Evolutionary conservation across 2,113 vertebrate species (phyloP), one percentile per base, ranked within the genome.

Genomic region (Phainopepla nitens): DNA sequence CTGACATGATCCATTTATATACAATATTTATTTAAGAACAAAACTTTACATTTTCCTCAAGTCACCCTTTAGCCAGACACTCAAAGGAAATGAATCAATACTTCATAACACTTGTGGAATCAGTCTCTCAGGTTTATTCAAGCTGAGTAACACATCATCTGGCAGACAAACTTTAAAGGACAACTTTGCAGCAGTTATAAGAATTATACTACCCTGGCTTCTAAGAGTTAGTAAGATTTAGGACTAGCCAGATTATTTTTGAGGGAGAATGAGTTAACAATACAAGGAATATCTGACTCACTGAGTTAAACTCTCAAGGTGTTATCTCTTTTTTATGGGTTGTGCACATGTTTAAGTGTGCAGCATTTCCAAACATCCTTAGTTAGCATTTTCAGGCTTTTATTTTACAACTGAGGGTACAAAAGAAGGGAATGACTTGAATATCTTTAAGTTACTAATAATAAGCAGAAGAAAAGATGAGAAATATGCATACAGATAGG

Each of bases 1-100:
- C 90, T 97, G 94, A 95, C 93, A 96, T 91, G 94, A 97, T 91
- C 94, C 95, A 96, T 96, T 96, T 96, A 95, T 78, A 89, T 24
- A 85, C 71, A 95, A 72, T 95, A 97, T 96, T 97, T 96, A 92
- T 86, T 96, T 95, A 96, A 96, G 94, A 89, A 95, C 41, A 89
- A 90, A 94, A 91, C 80, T 95, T 95, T 45, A 79, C 53, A 64
- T 96, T 97, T 96, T 96, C 56, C 73, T 96, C 75, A 92, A 90
- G 84, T 64, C 77, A 65, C 61, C 42, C 42, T 94, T 93, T 95
- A 95, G 82, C 79, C 64, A 97, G 91, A 92, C 78, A 94, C 83
- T 80, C 15, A 7, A 90, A 95, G 93, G 83, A 97, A 97, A 96
- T 95, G 70, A 96, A 97, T 91, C 96, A 91, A 69, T 95, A 94